Evolutionary conservation across 1,140 invertebrate species (phyloP).

Genomic region (Anadara kagoshimensis): DNA sequence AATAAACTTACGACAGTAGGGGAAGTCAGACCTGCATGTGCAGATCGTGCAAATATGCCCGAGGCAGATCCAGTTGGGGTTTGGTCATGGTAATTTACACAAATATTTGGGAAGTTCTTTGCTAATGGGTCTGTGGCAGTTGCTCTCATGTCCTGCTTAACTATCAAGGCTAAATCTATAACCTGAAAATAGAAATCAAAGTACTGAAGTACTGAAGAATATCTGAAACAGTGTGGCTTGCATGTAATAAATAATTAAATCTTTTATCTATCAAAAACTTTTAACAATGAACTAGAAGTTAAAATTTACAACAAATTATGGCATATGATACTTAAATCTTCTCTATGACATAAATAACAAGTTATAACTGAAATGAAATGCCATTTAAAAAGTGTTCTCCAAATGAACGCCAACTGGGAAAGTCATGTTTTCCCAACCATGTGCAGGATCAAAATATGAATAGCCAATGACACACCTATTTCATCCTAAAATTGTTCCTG

Average conservation of each 20-base stretch:
- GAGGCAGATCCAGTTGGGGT: constrained; percentile 25
- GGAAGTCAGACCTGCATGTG: constrained; percentile 29
- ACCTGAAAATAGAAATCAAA: constrained; percentile 54
- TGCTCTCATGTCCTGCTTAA: constrained; percentile 78
- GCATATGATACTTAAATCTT: no score
- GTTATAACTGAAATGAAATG: no score
- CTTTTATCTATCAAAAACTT: no score
- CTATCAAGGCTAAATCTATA: constrained; percentile 80
- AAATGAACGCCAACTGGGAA: no score
- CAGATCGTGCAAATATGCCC: constrained; percentile 11
- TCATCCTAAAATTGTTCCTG: no score
- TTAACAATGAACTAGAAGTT: no score
- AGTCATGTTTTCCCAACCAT: no score
- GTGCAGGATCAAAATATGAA: no score
- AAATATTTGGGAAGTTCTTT: constrained; percentile 55
- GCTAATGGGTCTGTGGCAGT: constrained; percentile 74
- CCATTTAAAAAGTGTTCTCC: no score
- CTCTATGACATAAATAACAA: no score
- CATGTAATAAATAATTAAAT: constrained; percentile 12
- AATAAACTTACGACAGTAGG: constrained; percentile 42
- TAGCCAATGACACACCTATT: no score
- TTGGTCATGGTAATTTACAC: constrained; percentile 60
- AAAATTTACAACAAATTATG: no score
- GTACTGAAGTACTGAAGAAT: background rate
- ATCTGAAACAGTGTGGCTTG: background rate